Base-by-base conservation (phyloP, 1,140 invertebrate species). In the Drosophila teissieri region DNA sequence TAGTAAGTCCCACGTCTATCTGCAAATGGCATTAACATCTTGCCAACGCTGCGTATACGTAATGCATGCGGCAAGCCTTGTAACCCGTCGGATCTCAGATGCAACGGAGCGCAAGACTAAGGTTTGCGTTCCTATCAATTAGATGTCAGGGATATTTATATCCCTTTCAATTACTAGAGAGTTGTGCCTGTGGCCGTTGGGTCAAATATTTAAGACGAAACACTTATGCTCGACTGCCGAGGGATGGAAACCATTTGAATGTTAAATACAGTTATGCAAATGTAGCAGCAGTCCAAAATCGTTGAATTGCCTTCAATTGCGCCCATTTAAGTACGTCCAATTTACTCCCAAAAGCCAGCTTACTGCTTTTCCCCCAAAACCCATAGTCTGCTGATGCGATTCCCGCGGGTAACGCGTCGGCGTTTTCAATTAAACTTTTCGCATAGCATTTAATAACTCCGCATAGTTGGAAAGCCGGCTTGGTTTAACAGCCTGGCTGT, bases 251-350 rank as follows among this genome's bases (percentile, higher is more conserved):
- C 78, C 75, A 86, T 85, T 90, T 90, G 78, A 82, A 80, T 90
- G 81, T 76, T 86, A 82, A 90, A 90, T 90, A 90, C 70, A 90
- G 82, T 90, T 86, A 90, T 86, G 82, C 78, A 77, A 90, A 90
- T 90, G 73, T 57, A 53, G 55, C 48, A 58, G 17, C 75, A 54
- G 57, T 52, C 68, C 63, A 70, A 79, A 86, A 79, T 79, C 73
- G 83, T 75, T 77, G 73, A 83, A 86, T 88, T 76, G 83, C 83
- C 83, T 88, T 65, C 74, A 85, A 85, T 85, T 81, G 82, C 68
- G 78, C 68, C 49, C 79, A 83, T 73, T 88, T 86, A 88, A 74
- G 61, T 75, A 73, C 78, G 68, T 64, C 56, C 63, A 80, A 85
- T 76, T 77, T 73, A 31, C 57, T 34, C 36, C 27, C 39, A 34